Evolutionary conservation across 2,888 invertebrate genomes (phyloP).

Genomic region (Troglohyphantes excavatus): DNA sequence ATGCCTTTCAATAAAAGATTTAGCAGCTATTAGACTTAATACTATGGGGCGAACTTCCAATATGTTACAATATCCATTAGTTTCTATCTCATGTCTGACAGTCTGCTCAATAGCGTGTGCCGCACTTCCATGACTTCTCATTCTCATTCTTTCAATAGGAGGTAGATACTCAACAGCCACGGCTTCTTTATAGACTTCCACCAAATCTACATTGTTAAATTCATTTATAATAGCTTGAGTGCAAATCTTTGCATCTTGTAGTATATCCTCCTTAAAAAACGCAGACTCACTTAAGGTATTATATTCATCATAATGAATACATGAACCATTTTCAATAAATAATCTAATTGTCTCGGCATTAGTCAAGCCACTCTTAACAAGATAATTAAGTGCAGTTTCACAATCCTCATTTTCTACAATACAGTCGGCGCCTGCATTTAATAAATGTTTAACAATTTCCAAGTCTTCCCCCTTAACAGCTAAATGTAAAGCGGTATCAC

Average conservation of each 20-base stretch:
- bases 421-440: neutral
- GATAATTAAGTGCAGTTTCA: too few species aligned
- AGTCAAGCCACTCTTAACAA: too few species aligned
- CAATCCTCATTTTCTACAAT: neutral
- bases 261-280: neutral
- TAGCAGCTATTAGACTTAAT: too few species aligned
- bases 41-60: too few species aligned
- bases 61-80: neutral
- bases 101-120: neutral
- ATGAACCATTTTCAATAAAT: neutral
- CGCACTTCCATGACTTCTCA: neutral
- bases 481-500: neutral
- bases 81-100: neutral
- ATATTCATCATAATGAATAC: too few species aligned
- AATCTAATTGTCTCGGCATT: neutral
- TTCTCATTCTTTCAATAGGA: neutral
- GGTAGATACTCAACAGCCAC: neutral
- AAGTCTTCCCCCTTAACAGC: neutral
- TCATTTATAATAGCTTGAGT: neutral
- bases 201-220: neutral
- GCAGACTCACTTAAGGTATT: too few species aligned
- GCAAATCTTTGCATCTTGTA: neutral
- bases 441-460: neutral
- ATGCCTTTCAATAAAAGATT: too few species aligned
- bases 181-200: neutral